phyloP scores from a whole-genome alignment of 1,140 invertebrate species.

The Drosophila subobscura region DNA sequence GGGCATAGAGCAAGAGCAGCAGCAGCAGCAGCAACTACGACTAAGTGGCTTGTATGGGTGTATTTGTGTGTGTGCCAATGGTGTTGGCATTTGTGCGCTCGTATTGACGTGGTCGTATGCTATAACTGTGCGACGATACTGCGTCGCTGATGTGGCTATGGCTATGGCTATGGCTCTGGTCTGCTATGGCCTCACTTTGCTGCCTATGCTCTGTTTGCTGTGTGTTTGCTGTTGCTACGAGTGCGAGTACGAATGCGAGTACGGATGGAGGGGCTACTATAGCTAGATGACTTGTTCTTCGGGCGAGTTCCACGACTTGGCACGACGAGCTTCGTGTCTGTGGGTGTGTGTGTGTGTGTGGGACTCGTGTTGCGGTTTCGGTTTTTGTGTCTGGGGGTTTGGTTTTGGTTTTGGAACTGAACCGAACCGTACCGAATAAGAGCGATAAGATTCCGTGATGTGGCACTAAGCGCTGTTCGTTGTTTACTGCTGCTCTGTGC shows the following conservation, averaged over 20 bases:
- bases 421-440: constrained; percentile 54
- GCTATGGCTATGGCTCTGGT: constrained; percentile 51
- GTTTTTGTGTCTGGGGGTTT: constrained; percentile 27
- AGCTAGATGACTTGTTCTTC: constrained; percentile 76
- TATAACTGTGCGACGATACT: constrained; percentile 67
- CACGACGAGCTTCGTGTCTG: constrained; percentile 49
- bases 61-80: constrained; percentile 9
- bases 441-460: constrained; percentile 80
- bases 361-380: constrained; percentile 22
- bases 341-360: constrained; percentile 12
- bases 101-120: constrained; percentile 76
- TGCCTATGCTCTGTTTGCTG: constrained; percentile 25
- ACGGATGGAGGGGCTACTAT: background rate
- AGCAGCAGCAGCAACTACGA: too few species aligned
- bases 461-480: constrained; percentile 80
- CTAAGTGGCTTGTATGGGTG: too few species aligned
- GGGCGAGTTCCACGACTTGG: constrained; percentile 43
- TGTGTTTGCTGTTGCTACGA: constrained; percentile 37
- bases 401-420: constrained; percentile 33
- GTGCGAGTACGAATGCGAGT: constrained; percentile 10
- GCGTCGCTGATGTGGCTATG: constrained; percentile 61
- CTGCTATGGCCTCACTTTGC: constrained; percentile 33
- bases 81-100: constrained; percentile 53
- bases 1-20: constrained; percentile 21
- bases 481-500: constrained; percentile 77